These are phyloP conservation scores for Zele albiditarsus DNA, from an alignment of 2,888 invertebrate species.

Conservation along the genomic window DNA sequence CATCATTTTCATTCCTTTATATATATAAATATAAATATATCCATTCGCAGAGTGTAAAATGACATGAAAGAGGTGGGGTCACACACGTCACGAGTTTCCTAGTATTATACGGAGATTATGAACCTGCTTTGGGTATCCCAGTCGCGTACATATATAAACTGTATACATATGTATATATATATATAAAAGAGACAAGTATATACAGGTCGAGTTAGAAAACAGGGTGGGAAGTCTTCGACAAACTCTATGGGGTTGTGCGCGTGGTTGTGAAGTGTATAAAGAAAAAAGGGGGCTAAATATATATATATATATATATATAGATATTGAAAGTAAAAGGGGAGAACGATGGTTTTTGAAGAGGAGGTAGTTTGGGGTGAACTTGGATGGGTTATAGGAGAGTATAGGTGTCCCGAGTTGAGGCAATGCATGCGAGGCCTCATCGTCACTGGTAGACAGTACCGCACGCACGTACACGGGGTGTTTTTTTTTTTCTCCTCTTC, in stretches of 20 bases:
- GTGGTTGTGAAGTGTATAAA: slow-evolving; percentile 26
- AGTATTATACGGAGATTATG: slow-evolving; percentile 71
- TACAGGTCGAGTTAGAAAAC: slow-evolving; percentile 43
- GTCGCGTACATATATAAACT: not conserved
- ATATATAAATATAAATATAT: too few relatives aligned
- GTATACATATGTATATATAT: not conserved
- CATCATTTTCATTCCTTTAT: too few relatives aligned
- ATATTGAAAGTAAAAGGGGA: slow-evolving; percentile 43
- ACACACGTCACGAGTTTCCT: slow-evolving; percentile 57
- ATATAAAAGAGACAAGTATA: not conserved
- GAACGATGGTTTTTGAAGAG: slow-evolving; percentile 55
- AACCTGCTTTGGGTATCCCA: slow-evolving; percentile 63
- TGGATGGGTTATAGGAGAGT: slow-evolving; percentile 33
- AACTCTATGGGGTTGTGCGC: slow-evolving; percentile 43
- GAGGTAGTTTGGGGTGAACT: slow-evolving; percentile 33
- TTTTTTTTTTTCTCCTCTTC: slow-evolving; percentile 54
- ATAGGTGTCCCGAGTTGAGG: slow-evolving; percentile 30
- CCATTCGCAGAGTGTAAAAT: too few relatives aligned
- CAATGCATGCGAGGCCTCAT: slow-evolving; percentile 40
- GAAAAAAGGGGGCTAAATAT: not conserved
- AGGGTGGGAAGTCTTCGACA: slow-evolving; percentile 53
- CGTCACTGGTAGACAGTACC: slow-evolving; percentile 56
- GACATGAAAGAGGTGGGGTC: slow-evolving; percentile 46
- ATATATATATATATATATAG: not conserved
- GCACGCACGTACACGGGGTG: slow-evolving; percentile 62